A percentile compares a stretch with the other conserved stretches of the same genome.
Conservation (phyloP, 2,113 vertebrate species). For the Semnornis frantzii region DNA sequence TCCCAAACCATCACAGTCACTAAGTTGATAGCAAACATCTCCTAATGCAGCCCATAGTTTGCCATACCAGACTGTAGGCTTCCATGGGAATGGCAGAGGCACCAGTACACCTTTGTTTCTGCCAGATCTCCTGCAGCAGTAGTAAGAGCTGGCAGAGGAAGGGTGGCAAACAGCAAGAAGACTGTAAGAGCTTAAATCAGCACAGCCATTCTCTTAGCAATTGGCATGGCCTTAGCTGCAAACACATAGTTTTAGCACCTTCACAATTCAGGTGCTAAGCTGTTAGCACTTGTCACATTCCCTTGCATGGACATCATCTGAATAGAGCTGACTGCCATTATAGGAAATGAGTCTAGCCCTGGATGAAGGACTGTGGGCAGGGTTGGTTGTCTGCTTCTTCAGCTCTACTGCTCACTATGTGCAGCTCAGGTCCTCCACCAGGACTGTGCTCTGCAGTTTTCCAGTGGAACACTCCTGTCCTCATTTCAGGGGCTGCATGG, state of each 20-base stretch:
- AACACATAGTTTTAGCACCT: not conserved
- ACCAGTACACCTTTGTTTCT: not conserved
- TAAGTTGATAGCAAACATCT: not conserved
- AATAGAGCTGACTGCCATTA: not conserved
- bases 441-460: not conserved
- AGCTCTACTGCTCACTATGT: not conserved
- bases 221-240: not conserved
- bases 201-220: conserved; percentile 9
- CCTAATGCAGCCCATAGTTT: not conserved
- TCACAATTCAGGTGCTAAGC: not conserved
- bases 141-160: not conserved
- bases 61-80: accelerated
- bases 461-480: not conserved
- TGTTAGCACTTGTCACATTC: not conserved
- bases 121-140: not conserved
- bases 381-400: not conserved
- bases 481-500: not conserved
- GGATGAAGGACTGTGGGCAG: not conserved
- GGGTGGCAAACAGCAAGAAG: not conserved
- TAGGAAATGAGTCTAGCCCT: not conserved
- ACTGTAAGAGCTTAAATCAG: not conserved
- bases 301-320: not conserved
- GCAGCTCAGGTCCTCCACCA: not conserved
- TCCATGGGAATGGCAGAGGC: not conserved
- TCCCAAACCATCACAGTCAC: not conserved